A percentile compares a stretch with the other conserved stretches of the same genome.
These are phyloP conservation scores for Vollenhovia emeryi DNA, from an alignment of 1,140 invertebrate species.

Conservation along the genomic window DNA sequence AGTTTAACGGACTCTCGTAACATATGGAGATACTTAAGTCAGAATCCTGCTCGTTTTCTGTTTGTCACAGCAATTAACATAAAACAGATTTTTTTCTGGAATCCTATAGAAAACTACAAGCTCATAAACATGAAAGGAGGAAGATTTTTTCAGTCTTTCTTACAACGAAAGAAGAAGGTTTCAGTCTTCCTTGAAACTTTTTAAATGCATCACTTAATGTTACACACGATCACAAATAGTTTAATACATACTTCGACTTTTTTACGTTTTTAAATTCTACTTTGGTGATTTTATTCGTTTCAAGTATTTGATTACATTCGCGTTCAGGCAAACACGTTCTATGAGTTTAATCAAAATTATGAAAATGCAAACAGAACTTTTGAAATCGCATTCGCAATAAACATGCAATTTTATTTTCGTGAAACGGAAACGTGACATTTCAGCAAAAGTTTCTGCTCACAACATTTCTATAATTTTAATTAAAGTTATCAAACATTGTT, in stretches of 20 bases:
- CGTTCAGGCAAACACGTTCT: neutral
- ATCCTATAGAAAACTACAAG: neutral
- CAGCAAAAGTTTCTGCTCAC: neutral
- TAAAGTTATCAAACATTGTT: neutral
- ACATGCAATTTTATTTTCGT: neutral
- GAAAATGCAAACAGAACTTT: neutral
- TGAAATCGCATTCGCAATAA: neutral
- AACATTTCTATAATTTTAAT: neutral
- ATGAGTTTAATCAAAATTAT: neutral
- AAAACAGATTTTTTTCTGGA: neutral
- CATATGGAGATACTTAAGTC: conserved; percentile 11
- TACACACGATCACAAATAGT: neutral
- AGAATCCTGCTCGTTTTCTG: neutral
- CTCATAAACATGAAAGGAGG: neutral
- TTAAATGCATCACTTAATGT: neutral
- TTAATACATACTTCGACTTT: neutral
- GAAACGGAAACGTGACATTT: neutral
- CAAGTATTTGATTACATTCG: neutral
- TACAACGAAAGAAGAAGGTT: neutral
- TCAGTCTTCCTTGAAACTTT: neutral
- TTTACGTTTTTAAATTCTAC: neutral
- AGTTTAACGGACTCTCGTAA: conserved; percentile 8
- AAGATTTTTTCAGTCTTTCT: neutral
- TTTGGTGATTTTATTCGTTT: neutral
- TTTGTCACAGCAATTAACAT: neutral